Conservation (phyloP, 2,113 vertebrate genomes). For the Chrysochloris asiatica region DNA sequence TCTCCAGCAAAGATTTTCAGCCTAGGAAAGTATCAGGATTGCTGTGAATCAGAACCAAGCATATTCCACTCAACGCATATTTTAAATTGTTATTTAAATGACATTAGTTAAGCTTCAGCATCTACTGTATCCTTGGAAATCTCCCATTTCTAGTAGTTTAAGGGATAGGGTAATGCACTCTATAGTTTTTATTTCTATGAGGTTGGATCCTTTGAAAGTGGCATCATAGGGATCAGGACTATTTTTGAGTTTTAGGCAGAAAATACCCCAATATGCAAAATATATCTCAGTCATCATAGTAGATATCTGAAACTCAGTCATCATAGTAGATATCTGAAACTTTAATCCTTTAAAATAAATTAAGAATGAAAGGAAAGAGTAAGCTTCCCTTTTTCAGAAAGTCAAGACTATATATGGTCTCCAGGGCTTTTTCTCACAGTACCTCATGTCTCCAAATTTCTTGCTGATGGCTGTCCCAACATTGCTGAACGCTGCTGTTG, state of each 20-base stretch:
- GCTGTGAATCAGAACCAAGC: too few relatives aligned
- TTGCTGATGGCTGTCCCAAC: slow-evolving; percentile 94
- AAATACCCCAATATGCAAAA: slow-evolving; percentile 17
- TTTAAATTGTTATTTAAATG: slow-evolving; percentile 27
- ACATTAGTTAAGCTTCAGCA: not conserved
- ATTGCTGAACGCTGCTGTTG: slow-evolving; percentile 94
- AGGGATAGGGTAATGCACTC: not conserved
- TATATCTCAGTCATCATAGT: not conserved
- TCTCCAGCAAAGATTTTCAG: too few relatives aligned
- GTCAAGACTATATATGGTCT: not conserved
- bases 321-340: not conserved
- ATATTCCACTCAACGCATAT: not conserved
- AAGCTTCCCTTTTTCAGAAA: slow-evolving; percentile 8
- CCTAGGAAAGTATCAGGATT: too few relatives aligned
- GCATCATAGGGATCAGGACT: not conserved
- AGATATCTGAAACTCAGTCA: not conserved
- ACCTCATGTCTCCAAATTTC: slow-evolving; percentile 99
- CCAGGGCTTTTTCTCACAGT: slow-evolving; percentile 31
- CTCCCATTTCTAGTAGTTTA: not conserved
- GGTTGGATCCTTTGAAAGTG: not conserved
- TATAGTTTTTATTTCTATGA: not conserved
- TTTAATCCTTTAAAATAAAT: slow-evolving; percentile 7
- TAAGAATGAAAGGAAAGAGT: too few relatives aligned
- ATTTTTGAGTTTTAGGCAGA: slow-evolving; percentile 5
- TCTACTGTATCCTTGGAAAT: not conserved